Evolutionary conservation across 2,797 vertebrate species (phyloP).

Genomic region (Anguilla marmorata): DNA sequence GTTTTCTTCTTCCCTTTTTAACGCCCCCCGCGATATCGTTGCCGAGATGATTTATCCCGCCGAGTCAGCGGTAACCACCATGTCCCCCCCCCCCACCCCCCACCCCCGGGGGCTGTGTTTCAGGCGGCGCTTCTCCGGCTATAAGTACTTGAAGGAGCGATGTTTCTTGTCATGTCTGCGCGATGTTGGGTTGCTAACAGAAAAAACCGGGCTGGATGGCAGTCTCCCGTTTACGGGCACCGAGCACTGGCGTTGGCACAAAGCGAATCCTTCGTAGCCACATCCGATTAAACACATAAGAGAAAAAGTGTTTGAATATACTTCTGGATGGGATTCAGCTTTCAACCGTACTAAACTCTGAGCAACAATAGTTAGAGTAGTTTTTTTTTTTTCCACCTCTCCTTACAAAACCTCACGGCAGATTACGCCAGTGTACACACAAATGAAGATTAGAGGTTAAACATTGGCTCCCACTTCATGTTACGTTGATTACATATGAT

Average conservation of each 20-base stretch:
- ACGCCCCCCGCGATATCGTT: slow-evolving; percentile 35
- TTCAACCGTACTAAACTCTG: background rate
- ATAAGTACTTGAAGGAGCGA: background rate
- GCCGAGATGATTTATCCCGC: background rate
- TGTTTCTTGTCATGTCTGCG: background rate
- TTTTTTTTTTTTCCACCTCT: background rate
- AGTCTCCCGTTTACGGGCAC: background rate
- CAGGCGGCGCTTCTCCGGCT: background rate
- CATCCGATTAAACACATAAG: background rate
- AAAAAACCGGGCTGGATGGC: background rate
- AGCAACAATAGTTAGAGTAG: background rate
- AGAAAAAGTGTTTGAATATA: background rate
- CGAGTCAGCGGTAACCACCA: slow-evolving; percentile 34
- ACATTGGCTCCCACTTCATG: background rate
- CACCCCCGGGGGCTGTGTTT: background rate
- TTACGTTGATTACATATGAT: background rate
- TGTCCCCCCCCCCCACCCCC: too few relatives aligned
- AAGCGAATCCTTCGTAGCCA: background rate
- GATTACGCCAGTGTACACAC: background rate
- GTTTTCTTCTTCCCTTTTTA: slow-evolving; percentile 34
- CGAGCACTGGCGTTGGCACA: background rate
- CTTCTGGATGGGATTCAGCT: background rate
- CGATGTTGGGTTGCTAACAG: background rate
- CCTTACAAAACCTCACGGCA: background rate
- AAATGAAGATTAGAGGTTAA: background rate